These are phyloP conservation scores for Yponomeuta evonymella DNA, from an alignment of 2,888 invertebrate genomes.

Conservation along the genomic window DNA sequence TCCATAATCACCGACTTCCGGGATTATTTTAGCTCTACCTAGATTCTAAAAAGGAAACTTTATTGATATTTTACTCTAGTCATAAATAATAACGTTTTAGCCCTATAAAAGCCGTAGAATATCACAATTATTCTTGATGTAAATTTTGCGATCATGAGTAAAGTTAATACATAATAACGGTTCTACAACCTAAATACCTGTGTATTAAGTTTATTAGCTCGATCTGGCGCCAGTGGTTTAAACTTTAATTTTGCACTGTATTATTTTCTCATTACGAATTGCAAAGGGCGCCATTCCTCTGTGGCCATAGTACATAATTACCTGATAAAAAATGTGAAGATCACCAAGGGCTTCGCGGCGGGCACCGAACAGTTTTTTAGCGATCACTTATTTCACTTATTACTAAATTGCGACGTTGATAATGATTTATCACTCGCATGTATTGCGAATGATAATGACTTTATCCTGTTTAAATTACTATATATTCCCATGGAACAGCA, in stretches of 20 bases:
- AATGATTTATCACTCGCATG: slow-evolving; percentile 9
- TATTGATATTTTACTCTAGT: slow-evolving; percentile 16
- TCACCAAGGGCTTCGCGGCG: slow-evolving; percentile 4
- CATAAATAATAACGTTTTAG: neutral
- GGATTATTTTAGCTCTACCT: slow-evolving; percentile 8
- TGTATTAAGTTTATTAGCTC: slow-evolving; percentile 3
- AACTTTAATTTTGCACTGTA: slow-evolving; percentile 34
- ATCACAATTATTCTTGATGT: neutral
- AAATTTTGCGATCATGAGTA: neutral
- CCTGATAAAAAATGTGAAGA: slow-evolving; percentile 11
- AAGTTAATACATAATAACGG: neutral
- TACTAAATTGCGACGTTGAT: slow-evolving; percentile 9
- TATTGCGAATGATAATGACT: slow-evolving; percentile 6
- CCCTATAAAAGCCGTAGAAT: neutral
- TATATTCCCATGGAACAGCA: slow-evolving; percentile 11
- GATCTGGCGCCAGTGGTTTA: neutral
- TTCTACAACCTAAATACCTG: slow-evolving; percentile 24
- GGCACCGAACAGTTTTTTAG: slow-evolving; percentile 15
- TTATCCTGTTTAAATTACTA: slow-evolving; percentile 3
- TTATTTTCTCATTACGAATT: slow-evolving; percentile 42
- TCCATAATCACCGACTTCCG: slow-evolving; percentile 18
- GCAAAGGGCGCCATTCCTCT: neutral
- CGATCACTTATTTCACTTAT: slow-evolving; percentile 14
- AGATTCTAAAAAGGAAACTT: slow-evolving; percentile 8
- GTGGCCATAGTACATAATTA: neutral